Evolutionary conservation across 1,140 invertebrate species (phyloP), one percentile per base, ranked within the genome.

Genomic region (Lanistes nyassanus): DNA sequence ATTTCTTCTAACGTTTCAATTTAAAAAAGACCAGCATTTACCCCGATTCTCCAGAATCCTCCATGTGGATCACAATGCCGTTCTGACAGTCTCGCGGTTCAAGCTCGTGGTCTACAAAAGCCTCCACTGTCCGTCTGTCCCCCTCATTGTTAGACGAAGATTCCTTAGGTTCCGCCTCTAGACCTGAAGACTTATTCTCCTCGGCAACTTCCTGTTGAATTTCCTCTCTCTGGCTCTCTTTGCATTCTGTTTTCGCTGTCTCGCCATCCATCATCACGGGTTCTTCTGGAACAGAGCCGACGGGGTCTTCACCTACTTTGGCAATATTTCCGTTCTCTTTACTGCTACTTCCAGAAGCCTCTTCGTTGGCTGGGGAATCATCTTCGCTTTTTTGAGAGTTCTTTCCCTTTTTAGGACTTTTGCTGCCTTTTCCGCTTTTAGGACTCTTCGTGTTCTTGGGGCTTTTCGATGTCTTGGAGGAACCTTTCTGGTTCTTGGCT

Each of bases 401-500:
- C n/a, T 21, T 69, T 7, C 9, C 29, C 23, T n/a, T 26, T 29
- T 60, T 60, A 23, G 56, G 56, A 31, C 56, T 60, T 31, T 60
- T 60, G 56, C n/a, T 26, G 23, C 56, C n/a, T 60, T 60, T 60
- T 11, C 11, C 11, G 56, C 29, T 31, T 60, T 60, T 60, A 23
- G 56, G n/a, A 31, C 7, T 60, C 29, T 60, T 60, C n/a, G 56
- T 1, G n/a, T 23, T 31, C 9, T 60, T 31, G 2, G 42, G 42
- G 42, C 42, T 47, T 60, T 60, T 60, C 9, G 56, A n/a, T 3
- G 23, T 60, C n/a, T 60, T 60, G 56, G 56, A 26, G n/a, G 23
- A n/a, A 9, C 29, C 56, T 60, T 60, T 60, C n/a, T n/a, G n/a
- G 56, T 60, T 3, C n/a, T 60, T 60, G 56, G 56, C 56, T 60